These are phyloP conservation scores for Mionectes olivaceus DNA, from an alignment of 2,797 vertebrate genomes.

Conservation along the genomic window DNA sequence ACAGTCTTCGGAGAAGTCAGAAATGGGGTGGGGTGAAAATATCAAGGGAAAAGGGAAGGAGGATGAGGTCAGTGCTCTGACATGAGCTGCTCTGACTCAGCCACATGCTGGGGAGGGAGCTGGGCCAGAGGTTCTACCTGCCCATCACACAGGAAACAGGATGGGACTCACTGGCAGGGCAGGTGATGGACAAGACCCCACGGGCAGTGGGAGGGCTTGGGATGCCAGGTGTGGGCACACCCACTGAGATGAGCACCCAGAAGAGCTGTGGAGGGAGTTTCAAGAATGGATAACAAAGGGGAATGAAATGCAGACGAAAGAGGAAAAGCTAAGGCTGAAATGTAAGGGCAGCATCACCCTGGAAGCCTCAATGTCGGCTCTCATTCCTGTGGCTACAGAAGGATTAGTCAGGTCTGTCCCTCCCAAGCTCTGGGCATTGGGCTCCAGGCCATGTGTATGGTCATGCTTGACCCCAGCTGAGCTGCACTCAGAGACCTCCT, in stretches of 20 bases:
- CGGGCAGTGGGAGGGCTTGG: fast-evolving
- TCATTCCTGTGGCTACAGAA: not conserved
- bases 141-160: not conserved
- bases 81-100: not conserved
- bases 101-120: not conserved
- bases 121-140: not conserved
- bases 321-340: not conserved
- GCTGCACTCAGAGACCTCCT: not conserved
- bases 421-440: not conserved
- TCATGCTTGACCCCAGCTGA: not conserved
- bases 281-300: not conserved
- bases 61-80: not conserved
- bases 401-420: not conserved
- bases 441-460: fast-evolving
- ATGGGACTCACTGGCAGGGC: not conserved
- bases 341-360: not conserved
- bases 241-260: not conserved
- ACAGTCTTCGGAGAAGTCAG: not conserved
- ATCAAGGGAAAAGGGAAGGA: not conserved
- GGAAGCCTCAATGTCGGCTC: not conserved
- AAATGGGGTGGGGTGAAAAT: not conserved
- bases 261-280: not conserved
- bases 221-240: not conserved
- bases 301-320: not conserved
- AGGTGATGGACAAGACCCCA: not conserved